Evolutionary conservation across 2,888 invertebrate genomes (phyloP), one percentile per base, ranked within the genome.

Genomic region (Drosophila pseudotakahashii): DNA sequence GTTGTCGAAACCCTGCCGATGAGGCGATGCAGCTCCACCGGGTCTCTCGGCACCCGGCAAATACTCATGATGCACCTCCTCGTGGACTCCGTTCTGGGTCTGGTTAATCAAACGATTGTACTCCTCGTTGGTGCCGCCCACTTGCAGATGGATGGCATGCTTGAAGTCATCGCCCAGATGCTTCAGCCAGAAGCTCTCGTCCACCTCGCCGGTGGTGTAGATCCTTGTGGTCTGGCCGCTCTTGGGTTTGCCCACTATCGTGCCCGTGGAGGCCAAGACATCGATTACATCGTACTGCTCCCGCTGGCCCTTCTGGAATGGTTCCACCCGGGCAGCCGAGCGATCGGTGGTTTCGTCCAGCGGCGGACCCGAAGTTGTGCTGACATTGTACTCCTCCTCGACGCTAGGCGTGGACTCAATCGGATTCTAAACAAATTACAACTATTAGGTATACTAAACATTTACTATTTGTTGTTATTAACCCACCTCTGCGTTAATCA

Each of bases 151-250:
- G 1, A 91, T 80, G 9, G 91, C 91, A 62, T 90, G 81, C 60
- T 84, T 83, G 71, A 89, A 91, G 26, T 91, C 91, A 3, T 89
- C 90, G 13, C 91, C 91, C 51, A 91, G 71, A 42, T 91, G 89
- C 63, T 87, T 86, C 0, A 85, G 68, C 91, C 91, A 91, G 70
- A 91, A 91, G 2, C 75, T 82, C 6, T 89, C 88, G 41, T 89
- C 87, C 41, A 90, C 81, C 1, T 83, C 87, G 48, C 78, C 89
- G 9, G 78, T 76, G 48, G 90, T 89, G 48, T 77, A 85, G 55
- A 89, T 84, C 14, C 87, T 79, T 10, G 89, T 89, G 14, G 90
- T 90, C 23, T 77, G 85, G 3, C 89, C 90, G 6, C 64, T 81
- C 30, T 78, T 83, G 1, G 73, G 9, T 23, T 68, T 73, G 9